A percentile compares a stretch with the other conserved stretches of the same genome.
Evolutionary conservation across 2,797 vertebrate species (phyloP).

Genomic region (Crenichthys baileyi): DNA sequence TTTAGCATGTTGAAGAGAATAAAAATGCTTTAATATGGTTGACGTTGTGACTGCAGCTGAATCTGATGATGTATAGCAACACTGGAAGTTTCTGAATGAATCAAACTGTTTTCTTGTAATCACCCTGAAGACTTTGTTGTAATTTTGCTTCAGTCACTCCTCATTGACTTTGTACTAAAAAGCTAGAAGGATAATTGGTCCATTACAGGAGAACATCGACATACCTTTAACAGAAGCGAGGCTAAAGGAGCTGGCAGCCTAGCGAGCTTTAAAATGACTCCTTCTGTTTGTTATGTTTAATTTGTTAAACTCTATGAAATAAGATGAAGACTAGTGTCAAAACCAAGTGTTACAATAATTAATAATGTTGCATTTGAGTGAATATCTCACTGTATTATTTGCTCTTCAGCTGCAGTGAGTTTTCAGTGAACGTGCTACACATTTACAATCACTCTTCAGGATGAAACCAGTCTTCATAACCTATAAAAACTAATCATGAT

Average conservation of each 20-base stretch:
- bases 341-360: neutral
- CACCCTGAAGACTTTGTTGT: neutral
- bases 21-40: neutral
- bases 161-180: constrained; percentile 9
- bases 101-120: neutral
- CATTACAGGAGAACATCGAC: constrained; percentile 1
- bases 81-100: neutral
- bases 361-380: neutral
- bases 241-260: neutral
- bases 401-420: neutral
- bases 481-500: neutral
- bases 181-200: constrained; percentile 8
- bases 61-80: neutral
- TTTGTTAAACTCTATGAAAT: neutral
- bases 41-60: neutral
- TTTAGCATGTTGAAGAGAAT: too few species aligned
- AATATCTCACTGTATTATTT: neutral
- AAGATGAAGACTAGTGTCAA: neutral
- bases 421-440: neutral
- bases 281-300: neutral
- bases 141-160: constrained; percentile 5
- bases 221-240: neutral
- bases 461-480: neutral
- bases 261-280: neutral
- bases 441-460: neutral